A percentile compares a stretch with the other conserved stretches of the same genome.
These are phyloP conservation scores for Charaxes varanes DNA, from an alignment of 1,140 invertebrate species.

Conservation along the genomic window DNA sequence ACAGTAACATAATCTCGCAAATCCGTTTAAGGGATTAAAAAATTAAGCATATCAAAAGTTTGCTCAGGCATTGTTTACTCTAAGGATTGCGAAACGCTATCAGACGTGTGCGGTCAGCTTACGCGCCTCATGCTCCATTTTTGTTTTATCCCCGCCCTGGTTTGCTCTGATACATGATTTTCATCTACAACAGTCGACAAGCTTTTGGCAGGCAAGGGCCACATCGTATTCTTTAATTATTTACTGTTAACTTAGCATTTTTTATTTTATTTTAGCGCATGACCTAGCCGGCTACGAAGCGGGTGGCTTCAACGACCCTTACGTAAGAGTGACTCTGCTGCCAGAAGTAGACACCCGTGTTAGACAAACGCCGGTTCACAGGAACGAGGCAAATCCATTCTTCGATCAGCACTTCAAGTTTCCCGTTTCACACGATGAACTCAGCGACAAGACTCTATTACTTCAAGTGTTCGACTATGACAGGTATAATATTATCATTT, in stretches of 20 bases:
- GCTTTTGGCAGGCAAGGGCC: too few species aligned
- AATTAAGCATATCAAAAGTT: constrained; percentile 2
- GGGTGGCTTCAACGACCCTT: constrained; percentile 91
- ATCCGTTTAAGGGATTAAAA: background rate
- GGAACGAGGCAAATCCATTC: constrained; percentile 85
- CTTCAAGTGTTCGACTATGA: constrained; percentile 83
- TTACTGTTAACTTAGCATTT: too few species aligned
- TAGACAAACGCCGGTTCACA: constrained; percentile 85
- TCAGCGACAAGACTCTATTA: constrained; percentile 82
- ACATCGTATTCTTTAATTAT: too few species aligned
- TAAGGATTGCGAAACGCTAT: background rate
- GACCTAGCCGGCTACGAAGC: constrained; percentile 86
- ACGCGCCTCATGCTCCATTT: too few species aligned
- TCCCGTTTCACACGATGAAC: constrained; percentile 86
- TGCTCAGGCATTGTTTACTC: constrained; percentile 8
- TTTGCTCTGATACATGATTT: too few species aligned
- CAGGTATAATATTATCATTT: constrained; percentile 44
- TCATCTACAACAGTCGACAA: too few species aligned
- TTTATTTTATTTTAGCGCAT: constrained; percentile 77
- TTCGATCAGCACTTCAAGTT: constrained; percentile 92
- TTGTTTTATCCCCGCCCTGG: too few species aligned
- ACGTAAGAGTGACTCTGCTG: constrained; percentile 83
- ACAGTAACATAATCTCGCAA: background rate
- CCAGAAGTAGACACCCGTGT: constrained; percentile 90
- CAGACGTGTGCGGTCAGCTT: background rate